Percentiles rank a stretch among this genome's conserved stretches.
Evolutionary conservation across 1,140 invertebrate genomes (phyloP).

Genomic region (Drosophila sp.): DNA sequence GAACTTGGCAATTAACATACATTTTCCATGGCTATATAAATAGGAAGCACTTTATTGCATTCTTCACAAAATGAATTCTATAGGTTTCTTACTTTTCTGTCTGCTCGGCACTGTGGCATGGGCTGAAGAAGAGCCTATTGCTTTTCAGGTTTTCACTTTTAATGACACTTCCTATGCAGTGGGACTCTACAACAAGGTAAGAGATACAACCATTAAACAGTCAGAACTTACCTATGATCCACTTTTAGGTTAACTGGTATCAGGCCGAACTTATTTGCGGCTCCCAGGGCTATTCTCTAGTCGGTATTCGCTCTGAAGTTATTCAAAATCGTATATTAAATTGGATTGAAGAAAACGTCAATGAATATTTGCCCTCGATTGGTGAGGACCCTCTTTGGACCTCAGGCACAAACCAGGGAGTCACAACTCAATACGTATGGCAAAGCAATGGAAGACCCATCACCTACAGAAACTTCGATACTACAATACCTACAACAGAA

Average conservation of each 20-base stretch:
- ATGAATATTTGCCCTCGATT: neutral
- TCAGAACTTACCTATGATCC: neutral
- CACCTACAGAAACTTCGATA: constrained; percentile 6
- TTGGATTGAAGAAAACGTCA: neutral
- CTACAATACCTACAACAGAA: neutral
- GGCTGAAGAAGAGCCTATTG: neutral
- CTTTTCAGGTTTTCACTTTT: constrained; percentile 8
- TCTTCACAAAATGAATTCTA: constrained; percentile 18
- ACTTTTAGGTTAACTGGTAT: constrained; percentile 29
- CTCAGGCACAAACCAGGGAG: constrained; percentile 12
- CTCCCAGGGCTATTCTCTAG: constrained; percentile 5
- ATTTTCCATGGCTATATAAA: constrained; percentile 1
- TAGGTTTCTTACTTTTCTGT: neutral
- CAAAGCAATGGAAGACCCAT: constrained; percentile 1
- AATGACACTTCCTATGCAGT: constrained; percentile 1
- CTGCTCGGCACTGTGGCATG: constrained; percentile 6
- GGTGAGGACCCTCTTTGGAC: constrained; percentile 2
- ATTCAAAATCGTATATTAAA: neutral
- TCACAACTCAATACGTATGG: constrained; percentile 4
- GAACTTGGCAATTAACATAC: neutral
- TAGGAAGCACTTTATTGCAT: no score
- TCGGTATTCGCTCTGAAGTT: neutral
- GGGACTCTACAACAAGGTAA: constrained; percentile 4
- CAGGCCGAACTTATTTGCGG: constrained; percentile 21
- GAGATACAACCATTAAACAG: no score